Evolutionary conservation across 2,113 vertebrate species (phyloP), one percentile per base, ranked within the genome.

Genomic region (Hippolais icterina): DNA sequence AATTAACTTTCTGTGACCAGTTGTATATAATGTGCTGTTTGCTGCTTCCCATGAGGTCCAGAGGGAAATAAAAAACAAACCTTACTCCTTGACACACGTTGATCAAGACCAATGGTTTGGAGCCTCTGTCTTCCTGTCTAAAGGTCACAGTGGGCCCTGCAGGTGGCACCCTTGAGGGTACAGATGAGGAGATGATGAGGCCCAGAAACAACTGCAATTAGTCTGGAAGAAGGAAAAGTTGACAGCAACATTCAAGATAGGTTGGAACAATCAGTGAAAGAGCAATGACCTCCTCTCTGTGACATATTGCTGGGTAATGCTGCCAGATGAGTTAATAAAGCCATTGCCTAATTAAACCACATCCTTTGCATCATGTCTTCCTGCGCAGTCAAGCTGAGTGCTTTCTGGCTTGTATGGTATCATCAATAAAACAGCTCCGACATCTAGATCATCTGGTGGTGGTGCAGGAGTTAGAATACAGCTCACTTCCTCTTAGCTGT

Each of bases 281-380:
- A 95, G 70, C 31, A 7, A 70, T 83, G 83, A 94, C 92, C 88
- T 92, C 42, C 47, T 83, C 78, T 77, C 56, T 81, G 17, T 88
- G 88, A 88, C 95, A 93, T 46, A 86, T 47, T 89, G 63, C 71
- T 92, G 83, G 71, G 29, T 94, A 70, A 24, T 59, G 76, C 75
- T 96, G 94, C 92, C 94, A 96, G 92, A 95, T 95, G 95, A 81
- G 83, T 95, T 95, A 96, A 74, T 95, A 94, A 94, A 93, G 79
- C 68, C 29, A 2, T 77, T 29, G 82, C 88, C 71, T 95, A 72
- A 50, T 86, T 96, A 95, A 94, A 97, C 96, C 96, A 95, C 94
- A 96, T 96, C 96, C 95, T 95, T 93, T 85, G 85, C 92, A 92
- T 90, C 86, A 57, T 90, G 63, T 83, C 68, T 95, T 94, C 90